These are phyloP conservation scores for Sweltsa coloradensis DNA, from an alignment of 1,140 invertebrate species.

Conservation along the genomic window DNA sequence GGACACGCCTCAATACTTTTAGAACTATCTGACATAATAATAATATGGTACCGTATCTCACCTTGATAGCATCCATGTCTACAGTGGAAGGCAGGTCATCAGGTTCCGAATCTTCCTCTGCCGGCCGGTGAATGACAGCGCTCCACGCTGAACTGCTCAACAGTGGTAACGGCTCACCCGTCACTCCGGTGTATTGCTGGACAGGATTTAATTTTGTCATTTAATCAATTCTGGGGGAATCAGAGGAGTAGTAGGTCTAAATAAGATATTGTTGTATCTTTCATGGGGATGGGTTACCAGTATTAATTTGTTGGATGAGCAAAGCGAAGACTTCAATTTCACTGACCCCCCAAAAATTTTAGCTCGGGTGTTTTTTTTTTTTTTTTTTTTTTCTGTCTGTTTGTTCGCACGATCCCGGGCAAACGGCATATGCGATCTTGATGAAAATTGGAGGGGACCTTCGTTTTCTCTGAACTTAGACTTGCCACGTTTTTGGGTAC, in stretches of 20 bases:
- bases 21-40: not conserved
- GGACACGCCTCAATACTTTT: not conserved
- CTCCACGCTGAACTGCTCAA: slow-evolving; percentile 38
- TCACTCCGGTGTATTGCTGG: slow-evolving; percentile 1
- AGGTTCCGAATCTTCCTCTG: slow-evolving; percentile 42
- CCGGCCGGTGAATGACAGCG: slow-evolving; percentile 44
- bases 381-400: no score
- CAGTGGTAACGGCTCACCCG: slow-evolving; percentile 12
- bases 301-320: no score
- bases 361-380: no score
- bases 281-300: not conserved
- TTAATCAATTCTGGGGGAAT: not conserved
- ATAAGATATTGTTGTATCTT: not conserved
- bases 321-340: no score
- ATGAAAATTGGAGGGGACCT: no score
- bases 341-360: no score
- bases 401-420: no score
- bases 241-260: not conserved
- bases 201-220: not conserved
- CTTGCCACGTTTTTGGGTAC: no score
- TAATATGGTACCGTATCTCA: slow-evolving; percentile 24
- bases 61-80: slow-evolving; percentile 47
- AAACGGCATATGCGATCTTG: no score
- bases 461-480: no score
- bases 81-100: slow-evolving; percentile 47